Evolutionary conservation across 2,113 vertebrate species (phyloP).

Genomic region (Mus musculus): GRCm39 chr17:44704501-44705000

Average conservation of each 20-base stretch:
- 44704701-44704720: not conserved
- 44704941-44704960: too few relatives aligned
- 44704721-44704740: not conserved
- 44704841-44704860: too few relatives aligned
- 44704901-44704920: too few relatives aligned
- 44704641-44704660: not conserved
- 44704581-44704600: not conserved
- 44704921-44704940: too few relatives aligned
- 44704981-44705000: too few relatives aligned
- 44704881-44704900: too few relatives aligned
- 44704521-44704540: not conserved
- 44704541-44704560: not conserved
- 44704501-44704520: not conserved
- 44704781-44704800: not conserved
- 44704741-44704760: not conserved
- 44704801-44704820: not conserved
- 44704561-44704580: not conserved
- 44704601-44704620: not conserved
- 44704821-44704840: too few relatives aligned
- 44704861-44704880: too few relatives aligned
- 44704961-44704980: too few relatives aligned
- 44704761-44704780: not conserved
- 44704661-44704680: not conserved
- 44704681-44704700: rapidly evolving
- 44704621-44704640: not conserved